Evolutionary conservation across 2,797 vertebrate species (phyloP), one percentile per base, ranked within the genome.

Genomic region (Rachycentron canadum): DNA sequence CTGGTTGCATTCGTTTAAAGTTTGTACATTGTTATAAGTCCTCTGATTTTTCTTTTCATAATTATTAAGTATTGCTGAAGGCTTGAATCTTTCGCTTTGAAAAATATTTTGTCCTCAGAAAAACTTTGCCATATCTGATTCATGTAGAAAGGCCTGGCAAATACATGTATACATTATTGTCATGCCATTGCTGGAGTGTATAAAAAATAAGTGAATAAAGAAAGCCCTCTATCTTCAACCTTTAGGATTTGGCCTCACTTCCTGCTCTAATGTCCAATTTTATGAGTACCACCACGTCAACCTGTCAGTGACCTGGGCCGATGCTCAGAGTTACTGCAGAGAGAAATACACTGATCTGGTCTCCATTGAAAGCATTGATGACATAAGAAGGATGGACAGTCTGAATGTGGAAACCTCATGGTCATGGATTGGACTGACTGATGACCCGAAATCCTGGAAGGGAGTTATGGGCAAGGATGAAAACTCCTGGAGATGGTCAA

Each of bases 401-500:
- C 26, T 49, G 0, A 1, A 0, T 12, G 2, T 0, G 0, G 3
- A 7, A 0, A 5, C 16, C 19, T 2, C 28, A 14, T 0, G 1
- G 5, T 12, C 23, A 4, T 89, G 82, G 82, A 83, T 87, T 1
- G 83, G 87, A 19, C 40, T 87, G 23, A 1, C 0, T 1, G 83
- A 82, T 55, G 49, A 83, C 21, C 63, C 76, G 2, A 10, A 34
- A 0, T 58, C 23, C 49, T 89, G 85, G 82, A 63, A 7, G 50
- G 30, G 0, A 10, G 28, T 1, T 1, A 28, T 75, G 70, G 34
- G 63, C 14, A 67, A 41, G 4, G 64, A 81, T 1, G 0, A 25
- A 4, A 79, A 79, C 65, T 85, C 80, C 21, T 87, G 83, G 80
- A 83, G 58, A 67, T 85, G 80, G 76, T 89, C 76, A 11, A 52